These are phyloP conservation scores for Hirtodrosophila trivittata DNA, from an alignment of 2,888 invertebrate species.

Conservation along the genomic window DNA sequence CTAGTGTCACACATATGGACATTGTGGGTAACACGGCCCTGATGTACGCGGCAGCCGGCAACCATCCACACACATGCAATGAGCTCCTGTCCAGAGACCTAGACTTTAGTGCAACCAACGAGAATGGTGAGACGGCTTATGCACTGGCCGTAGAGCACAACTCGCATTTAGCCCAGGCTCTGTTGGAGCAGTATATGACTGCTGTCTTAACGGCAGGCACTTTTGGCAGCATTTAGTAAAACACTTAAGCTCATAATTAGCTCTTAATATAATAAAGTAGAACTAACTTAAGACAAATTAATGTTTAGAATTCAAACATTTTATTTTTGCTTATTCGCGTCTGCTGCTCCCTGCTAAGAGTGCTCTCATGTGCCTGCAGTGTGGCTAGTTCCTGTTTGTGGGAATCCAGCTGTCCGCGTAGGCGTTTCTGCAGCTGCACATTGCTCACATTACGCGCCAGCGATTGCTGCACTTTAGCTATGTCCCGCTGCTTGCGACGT, in stretches of 20 bases:
- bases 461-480: slow-evolving; percentile 87
- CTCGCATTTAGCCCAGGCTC: slow-evolving; percentile 88
- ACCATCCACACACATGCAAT: slow-evolving; percentile 94
- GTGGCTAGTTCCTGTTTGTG: slow-evolving; percentile 87
- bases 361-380: slow-evolving; percentile 86
- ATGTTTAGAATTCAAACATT: slow-evolving; percentile 88
- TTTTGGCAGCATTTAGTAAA: slow-evolving; percentile 47
- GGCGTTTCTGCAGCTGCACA: slow-evolving; percentile 86
- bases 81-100: slow-evolving; percentile 92
- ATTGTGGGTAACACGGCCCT: slow-evolving; percentile 95
- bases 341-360: slow-evolving; percentile 88
- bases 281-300: slow-evolving; percentile 2
- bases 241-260: too few species aligned
- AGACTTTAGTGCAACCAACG: slow-evolving; percentile 91
- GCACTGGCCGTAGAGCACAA: slow-evolving; percentile 90
- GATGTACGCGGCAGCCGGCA: slow-evolving; percentile 95
- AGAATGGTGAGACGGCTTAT: slow-evolving; percentile 93
- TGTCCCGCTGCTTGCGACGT: slow-evolving; percentile 87
- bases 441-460: slow-evolving; percentile 87
- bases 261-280: slow-evolving; percentile 13
- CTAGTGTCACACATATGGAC: slow-evolving; percentile 91
- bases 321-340: slow-evolving; percentile 90
- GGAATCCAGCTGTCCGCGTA: slow-evolving; percentile 86
- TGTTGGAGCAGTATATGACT: slow-evolving; percentile 87
- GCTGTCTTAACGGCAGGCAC: slow-evolving; percentile 74